Evolutionary conservation across 2,888 invertebrate species (phyloP).

Genomic region (Argynnis bischoffii): DNA sequence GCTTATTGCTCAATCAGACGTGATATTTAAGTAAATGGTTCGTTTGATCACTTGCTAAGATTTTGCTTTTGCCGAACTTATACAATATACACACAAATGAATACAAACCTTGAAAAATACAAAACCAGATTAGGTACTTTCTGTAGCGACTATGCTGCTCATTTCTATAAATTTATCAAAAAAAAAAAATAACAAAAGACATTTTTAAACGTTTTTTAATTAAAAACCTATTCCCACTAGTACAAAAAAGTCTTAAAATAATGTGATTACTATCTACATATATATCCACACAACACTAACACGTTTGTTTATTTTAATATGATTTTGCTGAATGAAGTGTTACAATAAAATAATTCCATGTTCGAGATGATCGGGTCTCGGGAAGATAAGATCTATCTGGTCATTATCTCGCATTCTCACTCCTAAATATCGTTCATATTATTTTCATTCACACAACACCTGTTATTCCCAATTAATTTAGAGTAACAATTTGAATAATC

Average conservation of each 20-base stretch:
- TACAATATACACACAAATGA: neutral
- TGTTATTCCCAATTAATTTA: constrained; percentile 12
- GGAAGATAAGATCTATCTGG: constrained; percentile 16
- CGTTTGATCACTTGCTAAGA: constrained; percentile 19
- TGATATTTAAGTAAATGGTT: constrained; percentile 13
- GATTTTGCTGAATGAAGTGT: constrained; percentile 4
- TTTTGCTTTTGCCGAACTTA: constrained; percentile 1
- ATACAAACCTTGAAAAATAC: neutral
- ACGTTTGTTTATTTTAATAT: too few species aligned
- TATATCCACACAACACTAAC: too few species aligned
- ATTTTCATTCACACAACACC: constrained; percentile 8
- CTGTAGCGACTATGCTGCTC: too few species aligned
- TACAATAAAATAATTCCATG: constrained; percentile 14
- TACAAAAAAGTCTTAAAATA: too few species aligned
- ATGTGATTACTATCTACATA: too few species aligned
- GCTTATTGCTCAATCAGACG: constrained; percentile 18
- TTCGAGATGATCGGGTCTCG: neutral
- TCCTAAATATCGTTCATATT: constrained; percentile 8
- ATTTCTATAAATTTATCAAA: too few species aligned
- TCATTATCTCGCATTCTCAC: constrained; percentile 4
- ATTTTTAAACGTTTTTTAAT: too few species aligned
- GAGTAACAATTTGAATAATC: neutral
- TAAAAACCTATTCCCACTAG: too few species aligned
- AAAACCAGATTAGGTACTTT: too few species aligned
- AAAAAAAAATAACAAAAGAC: too few species aligned